A percentile compares a stretch with the other conserved stretches of the same genome.
Conservation (phyloP, 2,888 invertebrate species). For the Tubulanus polymorphus region DNA sequence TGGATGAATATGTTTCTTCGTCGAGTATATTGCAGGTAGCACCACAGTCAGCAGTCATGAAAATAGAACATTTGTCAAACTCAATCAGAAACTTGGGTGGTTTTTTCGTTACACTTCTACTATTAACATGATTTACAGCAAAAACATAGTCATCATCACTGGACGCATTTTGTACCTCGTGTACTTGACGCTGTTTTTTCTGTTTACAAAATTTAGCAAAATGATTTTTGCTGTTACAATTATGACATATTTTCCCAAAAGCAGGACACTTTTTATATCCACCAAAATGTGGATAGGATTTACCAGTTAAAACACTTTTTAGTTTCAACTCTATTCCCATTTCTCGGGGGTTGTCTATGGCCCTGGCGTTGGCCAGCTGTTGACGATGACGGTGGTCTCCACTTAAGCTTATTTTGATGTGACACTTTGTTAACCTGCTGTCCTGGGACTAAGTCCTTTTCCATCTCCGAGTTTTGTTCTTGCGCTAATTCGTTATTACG, state of each 20-base stretch:
- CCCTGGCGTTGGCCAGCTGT: background rate
- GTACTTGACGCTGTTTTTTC: no score
- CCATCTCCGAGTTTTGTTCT: background rate
- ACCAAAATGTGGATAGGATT: no score
- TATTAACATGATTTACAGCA: background rate
- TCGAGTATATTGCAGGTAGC: background rate
- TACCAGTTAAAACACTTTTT: no score
- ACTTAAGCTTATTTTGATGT: background rate
- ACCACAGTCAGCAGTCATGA: background rate
- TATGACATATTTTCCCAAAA: background rate
- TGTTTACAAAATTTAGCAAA: background rate
- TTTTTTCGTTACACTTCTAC: background rate
- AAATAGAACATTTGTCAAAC: background rate
- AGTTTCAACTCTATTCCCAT: no score
- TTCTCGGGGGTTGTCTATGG: no score
- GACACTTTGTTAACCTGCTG: background rate
- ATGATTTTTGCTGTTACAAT: background rate
- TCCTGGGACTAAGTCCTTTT: background rate
- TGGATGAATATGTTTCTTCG: background rate
- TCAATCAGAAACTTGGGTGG: background rate
- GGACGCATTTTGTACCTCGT: no score
- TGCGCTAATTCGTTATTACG: background rate
- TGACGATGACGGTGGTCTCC: background rate
- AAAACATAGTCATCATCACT: background rate
- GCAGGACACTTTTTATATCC: background rate